Conservation (phyloP, 2,888 invertebrate species). For the Listrodromus nycthemerus region DNA sequence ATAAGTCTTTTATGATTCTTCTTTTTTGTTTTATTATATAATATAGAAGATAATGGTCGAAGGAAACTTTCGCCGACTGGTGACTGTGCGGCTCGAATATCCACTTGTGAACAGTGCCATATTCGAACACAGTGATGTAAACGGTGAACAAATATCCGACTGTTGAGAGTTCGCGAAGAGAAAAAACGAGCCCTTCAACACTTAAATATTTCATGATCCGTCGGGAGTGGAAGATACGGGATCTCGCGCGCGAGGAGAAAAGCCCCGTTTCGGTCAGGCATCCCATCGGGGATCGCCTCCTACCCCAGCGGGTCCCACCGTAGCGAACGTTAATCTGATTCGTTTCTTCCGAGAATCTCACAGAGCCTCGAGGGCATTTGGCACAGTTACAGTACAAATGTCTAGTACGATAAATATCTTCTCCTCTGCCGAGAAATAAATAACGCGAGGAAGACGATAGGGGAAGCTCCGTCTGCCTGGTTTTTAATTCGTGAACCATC, state of each 20-base stretch:
- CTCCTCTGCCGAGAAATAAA: background rate
- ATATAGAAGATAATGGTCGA: background rate
- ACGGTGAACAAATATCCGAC: constrained; percentile 62
- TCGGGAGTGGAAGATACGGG: background rate
- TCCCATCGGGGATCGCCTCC: background rate
- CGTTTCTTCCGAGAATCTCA: constrained; percentile 50
- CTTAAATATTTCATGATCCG: background rate
- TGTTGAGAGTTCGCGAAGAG: constrained; percentile 36
- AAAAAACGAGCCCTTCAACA: constrained; percentile 1
- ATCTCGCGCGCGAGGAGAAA: background rate
- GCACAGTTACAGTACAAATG: constrained; percentile 3
- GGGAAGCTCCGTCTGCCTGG: background rate
- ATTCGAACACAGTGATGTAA: constrained; percentile 61
- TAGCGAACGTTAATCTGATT: constrained; percentile 40
- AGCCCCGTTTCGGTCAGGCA: constrained; percentile 19
- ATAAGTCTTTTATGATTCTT: background rate
- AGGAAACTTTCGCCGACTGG: constrained; percentile 51
- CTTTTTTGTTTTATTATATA: constrained; percentile 2
- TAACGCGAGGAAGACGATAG: background rate
- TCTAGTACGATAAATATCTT: background rate
- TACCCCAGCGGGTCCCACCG: background rate
- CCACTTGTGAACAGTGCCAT: constrained; percentile 5
- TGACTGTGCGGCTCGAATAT: constrained; percentile 13
- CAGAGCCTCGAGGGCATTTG: constrained; percentile 9
- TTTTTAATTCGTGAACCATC: background rate